A percentile compares a stretch with the other conserved stretches of the same genome.
These are phyloP conservation scores for Poecilobothrus nobilitatus DNA, from an alignment of 2,888 invertebrate species.

Conservation along the genomic window DNA sequence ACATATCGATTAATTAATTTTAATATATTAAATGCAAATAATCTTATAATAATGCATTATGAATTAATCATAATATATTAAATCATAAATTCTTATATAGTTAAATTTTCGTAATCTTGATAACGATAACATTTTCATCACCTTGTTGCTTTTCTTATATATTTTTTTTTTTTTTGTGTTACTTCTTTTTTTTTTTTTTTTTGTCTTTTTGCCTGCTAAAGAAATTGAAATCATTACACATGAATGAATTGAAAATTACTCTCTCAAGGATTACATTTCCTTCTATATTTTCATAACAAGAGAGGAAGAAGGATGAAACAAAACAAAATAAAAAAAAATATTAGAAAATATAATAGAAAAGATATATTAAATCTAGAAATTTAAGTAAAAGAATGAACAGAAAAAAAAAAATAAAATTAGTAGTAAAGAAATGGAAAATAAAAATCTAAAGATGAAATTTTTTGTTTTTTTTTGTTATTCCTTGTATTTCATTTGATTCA, in stretches of 20 bases:
- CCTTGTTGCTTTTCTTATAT: too few species aligned
- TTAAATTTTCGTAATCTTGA: too few species aligned
- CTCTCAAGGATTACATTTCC: conserved; percentile 3
- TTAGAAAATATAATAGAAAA: background rate
- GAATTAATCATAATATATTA: too few species aligned
- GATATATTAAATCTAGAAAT: too few species aligned
- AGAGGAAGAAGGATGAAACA: background rate
- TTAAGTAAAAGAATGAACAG: too few species aligned
- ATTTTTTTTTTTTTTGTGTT: background rate
- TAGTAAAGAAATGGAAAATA: too few species aligned
- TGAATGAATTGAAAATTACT: conserved; percentile 6
- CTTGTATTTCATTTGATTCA: background rate
- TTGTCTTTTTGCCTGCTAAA: background rate
- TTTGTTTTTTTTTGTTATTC: background rate
- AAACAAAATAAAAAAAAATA: background rate
- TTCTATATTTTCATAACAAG: background rate
- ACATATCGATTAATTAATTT: too few species aligned
- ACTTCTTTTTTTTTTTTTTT: background rate
- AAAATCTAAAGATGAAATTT: background rate
- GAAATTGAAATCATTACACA: conserved; percentile 5
- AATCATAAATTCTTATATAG: too few species aligned
- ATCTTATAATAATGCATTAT: too few species aligned
- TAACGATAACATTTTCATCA: too few species aligned
- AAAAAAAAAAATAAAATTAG: too few species aligned
- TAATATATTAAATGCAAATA: too few species aligned